Evolutionary conservation across 2,888 invertebrate species (phyloP), one percentile per base, ranked within the genome.

Genomic region (Pasiphila rectangulata): DNA sequence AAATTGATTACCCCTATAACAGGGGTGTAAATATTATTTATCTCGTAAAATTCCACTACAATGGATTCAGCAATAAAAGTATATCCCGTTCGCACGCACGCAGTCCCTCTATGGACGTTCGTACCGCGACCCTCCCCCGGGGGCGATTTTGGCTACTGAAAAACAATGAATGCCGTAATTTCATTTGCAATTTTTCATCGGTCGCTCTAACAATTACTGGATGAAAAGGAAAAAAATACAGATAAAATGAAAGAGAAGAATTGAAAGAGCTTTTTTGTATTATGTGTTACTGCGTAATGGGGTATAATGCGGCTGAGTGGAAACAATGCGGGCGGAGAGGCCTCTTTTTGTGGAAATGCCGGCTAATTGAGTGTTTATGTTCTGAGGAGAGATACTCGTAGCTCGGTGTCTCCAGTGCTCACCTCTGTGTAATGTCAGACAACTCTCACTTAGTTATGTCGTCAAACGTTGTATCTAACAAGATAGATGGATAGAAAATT

Each of bases 151-250:
- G 54, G 59, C 51, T 59, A 59, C 57, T 62, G 59, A 68, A 72
- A 59, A 72, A 73, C 75, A 75, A 73, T 74, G 72, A 71, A 69
- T 63, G 61, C 64, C 61, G 65, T 71, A 67, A 75, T 75, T 74
- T 70, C 69, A 69, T 73, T 72, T 69, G 69, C 71, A 69, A 74
- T 75, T 75, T 75, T 73, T 75, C 74, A 75, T 75, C 70, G 71
- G 67, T 63, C 65, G 67, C 64, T 67, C 65, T 63, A 70, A 73
- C 66, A 72, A 72, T 69, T 66, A 72, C 61, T 52, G 60, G 42
- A 50, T 45, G 54, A 51, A 59, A 49, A 57, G 53, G n/a, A n/a
- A 44, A 58, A 66, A 64, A 57, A 59, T 57, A 62, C 54, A 59
- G 54, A 63, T 61, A 56, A 54, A 46, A 56, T 51, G 54, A 62